Base-by-base conservation (phyloP, 2,797 vertebrate species). In the Manis pentadactyla region DNA sequence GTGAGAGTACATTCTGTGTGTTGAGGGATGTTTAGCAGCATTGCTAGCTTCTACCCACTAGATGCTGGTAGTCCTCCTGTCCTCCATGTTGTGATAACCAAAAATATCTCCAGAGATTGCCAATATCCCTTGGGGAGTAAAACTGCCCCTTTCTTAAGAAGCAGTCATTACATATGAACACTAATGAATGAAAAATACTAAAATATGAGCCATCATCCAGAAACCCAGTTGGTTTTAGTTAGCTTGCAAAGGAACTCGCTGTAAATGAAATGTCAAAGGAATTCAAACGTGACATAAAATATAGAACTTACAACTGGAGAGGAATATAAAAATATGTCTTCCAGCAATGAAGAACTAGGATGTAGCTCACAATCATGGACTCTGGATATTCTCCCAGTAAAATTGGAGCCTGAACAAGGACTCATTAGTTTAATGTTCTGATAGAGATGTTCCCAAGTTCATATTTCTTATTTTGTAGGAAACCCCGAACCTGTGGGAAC, bases 1-100 rank as follows among this genome's bases (percentile, higher is more conserved):
- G 37, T 0, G 0, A 46, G 31, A 3, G 6, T 7, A 5, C 2
- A 7, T 49, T 2, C 8, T 84, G 10, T 68, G 13, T n/a, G 17
- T 2, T 12, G 8, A 17, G 42, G 25, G 46, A 11, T 61, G 2
- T 66, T 23, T 7, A 27, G 39, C 59, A n/a, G 21, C 12, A 49
- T 31, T 12, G 3, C 1, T 27, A 29, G 18, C 27, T 49, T 75
- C 57, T 42, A 13, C 7, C 15, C 13, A 2, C 4, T 64, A 21
- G 37, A 74, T 31, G 2, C 25, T 73, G 63, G 34, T 19, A 49
- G 29, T 13, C 17, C 2, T 21, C n/a, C n/a, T 42, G 27, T 17
- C 46, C 8, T 27, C 53, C 21, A 31, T 27, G n/a, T 69, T 57
- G 19, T 75, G 66, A 69, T 25, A 79, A 66, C 7, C 14, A 71